Conservation (phyloP, 1,140 invertebrate species). For the Rhynchophorus ferrugineus region DNA sequence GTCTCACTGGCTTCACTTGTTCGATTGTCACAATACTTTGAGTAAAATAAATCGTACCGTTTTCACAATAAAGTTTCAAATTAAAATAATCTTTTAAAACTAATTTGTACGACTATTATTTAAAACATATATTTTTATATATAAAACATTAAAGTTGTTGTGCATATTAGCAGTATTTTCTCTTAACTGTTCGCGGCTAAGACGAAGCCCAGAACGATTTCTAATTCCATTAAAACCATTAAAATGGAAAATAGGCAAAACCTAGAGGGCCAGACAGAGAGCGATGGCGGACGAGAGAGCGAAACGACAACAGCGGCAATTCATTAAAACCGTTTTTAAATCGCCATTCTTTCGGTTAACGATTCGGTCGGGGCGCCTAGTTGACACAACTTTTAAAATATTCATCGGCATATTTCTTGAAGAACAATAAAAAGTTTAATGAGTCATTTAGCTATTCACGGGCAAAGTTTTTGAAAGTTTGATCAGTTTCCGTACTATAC, state of each 20-base stretch:
- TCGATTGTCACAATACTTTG: too few relatives aligned
- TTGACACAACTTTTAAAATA: conserved; percentile 23
- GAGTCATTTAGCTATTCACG: conserved; percentile 16
- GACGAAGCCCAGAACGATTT: too few relatives aligned
- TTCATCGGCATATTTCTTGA: conserved; percentile 21
- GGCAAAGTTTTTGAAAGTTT: conserved; percentile 8
- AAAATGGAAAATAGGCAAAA: not conserved
- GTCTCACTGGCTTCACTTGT: too few relatives aligned
- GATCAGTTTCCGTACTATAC: conserved; percentile 11
- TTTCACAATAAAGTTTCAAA: too few relatives aligned
- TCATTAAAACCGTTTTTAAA: conserved; percentile 1
- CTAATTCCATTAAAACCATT: too few relatives aligned
- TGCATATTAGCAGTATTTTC: too few relatives aligned
- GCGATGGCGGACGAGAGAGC: not conserved
- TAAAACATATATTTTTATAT: too few relatives aligned
- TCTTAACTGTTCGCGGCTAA: too few relatives aligned
- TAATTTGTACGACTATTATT: too few relatives aligned
- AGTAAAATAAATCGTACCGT: too few relatives aligned
- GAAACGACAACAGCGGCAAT: not conserved
- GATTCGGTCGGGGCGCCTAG: conserved; percentile 7
- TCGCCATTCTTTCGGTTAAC: conserved; percentile 11
- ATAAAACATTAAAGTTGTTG: too few relatives aligned
- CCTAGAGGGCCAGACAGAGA: not conserved
- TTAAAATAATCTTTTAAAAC: too few relatives aligned
- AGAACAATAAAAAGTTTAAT: conserved; percentile 24